Conservation (phyloP, 2,797 vertebrate species). For the Geotria australis region DNA sequence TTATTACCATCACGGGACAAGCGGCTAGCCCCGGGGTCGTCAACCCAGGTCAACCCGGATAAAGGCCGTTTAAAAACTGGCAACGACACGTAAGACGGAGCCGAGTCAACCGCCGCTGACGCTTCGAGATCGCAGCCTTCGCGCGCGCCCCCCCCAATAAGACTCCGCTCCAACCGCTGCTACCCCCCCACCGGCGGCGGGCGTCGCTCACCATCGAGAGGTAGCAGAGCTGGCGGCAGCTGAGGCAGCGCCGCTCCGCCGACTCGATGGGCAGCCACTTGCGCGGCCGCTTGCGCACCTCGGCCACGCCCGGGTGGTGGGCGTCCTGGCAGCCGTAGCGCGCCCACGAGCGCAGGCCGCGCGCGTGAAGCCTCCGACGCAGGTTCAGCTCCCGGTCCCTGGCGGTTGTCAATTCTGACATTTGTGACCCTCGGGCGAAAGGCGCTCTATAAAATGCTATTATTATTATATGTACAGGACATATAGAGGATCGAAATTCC, state of each 20-base stretch:
- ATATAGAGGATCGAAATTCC: no score
- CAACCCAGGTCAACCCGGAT: no score
- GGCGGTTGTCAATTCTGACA: no score
- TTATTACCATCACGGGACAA: no score
- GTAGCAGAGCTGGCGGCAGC: constrained; percentile 89
- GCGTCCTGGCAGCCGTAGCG: constrained; percentile 67
- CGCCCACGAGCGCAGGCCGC: constrained; percentile 63
- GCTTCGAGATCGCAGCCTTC: background rate
- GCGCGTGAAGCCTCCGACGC: constrained; percentile 60
- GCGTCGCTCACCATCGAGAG: constrained; percentile 57
- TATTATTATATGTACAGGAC: no score
- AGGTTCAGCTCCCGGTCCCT: constrained; percentile 92
- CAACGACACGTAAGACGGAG: no score
- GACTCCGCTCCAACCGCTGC: no score
- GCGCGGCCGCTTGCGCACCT: constrained; percentile 76
- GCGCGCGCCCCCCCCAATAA: background rate
- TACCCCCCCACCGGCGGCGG: no score
- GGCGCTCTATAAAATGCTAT: no score
- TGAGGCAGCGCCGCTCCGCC: constrained; percentile 77
- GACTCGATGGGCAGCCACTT: constrained; percentile 89
- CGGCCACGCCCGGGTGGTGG: constrained; percentile 14
- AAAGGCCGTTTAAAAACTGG: no score
- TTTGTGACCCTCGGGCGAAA: no score
- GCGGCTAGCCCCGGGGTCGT: no score
- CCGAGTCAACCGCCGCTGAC: background rate